A percentile compares a stretch with the other conserved stretches of the same genome.
Evolutionary conservation across 2,113 vertebrate species (phyloP).

Genomic region (Phyllostomus hastatus): DNA sequence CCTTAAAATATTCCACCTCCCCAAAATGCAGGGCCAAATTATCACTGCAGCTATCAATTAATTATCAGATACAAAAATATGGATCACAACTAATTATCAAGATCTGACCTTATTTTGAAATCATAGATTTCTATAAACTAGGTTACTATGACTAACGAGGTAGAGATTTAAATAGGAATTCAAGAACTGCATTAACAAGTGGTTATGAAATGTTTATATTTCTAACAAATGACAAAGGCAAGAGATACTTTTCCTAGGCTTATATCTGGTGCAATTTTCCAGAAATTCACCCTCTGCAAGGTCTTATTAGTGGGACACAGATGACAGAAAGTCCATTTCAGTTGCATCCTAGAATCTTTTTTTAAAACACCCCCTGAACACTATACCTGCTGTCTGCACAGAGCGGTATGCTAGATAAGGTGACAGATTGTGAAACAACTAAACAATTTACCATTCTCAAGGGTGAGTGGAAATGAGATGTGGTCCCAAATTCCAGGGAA

Average conservation of each 20-base stretch:
- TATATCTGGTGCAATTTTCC: background rate
- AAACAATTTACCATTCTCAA: background rate
- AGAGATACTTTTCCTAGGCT: constrained; percentile 11
- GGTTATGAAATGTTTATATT: background rate
- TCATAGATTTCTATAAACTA: constrained; percentile 51
- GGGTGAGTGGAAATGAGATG: background rate
- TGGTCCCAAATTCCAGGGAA: background rate
- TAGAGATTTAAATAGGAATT: background rate
- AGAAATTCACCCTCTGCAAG: background rate
- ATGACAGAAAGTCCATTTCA: constrained; percentile 10
- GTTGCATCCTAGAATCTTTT: background rate
- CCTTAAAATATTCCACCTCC: constrained; percentile 53
- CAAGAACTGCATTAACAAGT: background rate
- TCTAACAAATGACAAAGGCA: constrained; percentile 11
- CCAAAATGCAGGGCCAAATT: constrained; percentile 68
- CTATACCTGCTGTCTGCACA: background rate
- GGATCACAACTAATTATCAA: constrained; percentile 71
- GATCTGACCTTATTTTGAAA: constrained; percentile 68
- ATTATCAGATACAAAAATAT: constrained; percentile 73
- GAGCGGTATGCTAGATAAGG: background rate
- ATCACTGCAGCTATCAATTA: constrained; percentile 59
- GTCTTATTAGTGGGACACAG: background rate
- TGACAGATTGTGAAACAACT: background rate
- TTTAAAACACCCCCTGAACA: background rate
- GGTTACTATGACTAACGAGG: constrained; percentile 38